Base-by-base conservation (phyloP, 2,888 invertebrate genomes). In the Pachymerium ferrugineum region DNA sequence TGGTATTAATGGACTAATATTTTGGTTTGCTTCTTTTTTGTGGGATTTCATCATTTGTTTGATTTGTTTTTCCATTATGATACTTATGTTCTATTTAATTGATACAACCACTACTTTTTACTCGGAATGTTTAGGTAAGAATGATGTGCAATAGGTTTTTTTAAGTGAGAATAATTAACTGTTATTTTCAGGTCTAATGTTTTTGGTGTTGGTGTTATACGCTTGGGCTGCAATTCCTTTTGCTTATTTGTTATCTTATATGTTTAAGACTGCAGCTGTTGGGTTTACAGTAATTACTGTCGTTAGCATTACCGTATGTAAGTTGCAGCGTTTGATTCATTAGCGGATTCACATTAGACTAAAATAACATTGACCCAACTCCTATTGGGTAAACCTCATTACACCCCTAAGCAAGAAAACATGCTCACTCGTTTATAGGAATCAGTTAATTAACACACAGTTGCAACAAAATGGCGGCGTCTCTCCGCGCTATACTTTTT, bases 41-140 rank as follows among this genome's bases (percentile, higher is more conserved):
- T 90, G 89, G 84, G 90, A 91, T 82, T 86, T 88, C 81, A 72
- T 86, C 3, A 88, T 87, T 81, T 89, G 87, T 81, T 77, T 88
- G 1, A 74, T 89, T 14, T 86, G 88, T 2, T 82, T 86, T 74
- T 71, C 81, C 3, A 75, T 80, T n/a, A 78, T 84, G 71, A 74
- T 84, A 8, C 75, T 80, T 6, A 78, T 81, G 3, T 81, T 83
- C 71, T 79, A 12, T 12, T 12, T 12, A 10, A 35, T 35, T 10
- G 38, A 35, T 35, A 80, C 33, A 79, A 79, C 0, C 81, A 80
- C 71, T 79, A 80, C 19, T 77, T 77, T 1, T 78, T n/a, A n/a
- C n/a, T n/a, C 33, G 33, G 12, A 8, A 33, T 33, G 33, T 12
- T 33, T 33, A 8, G 33, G 6, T 8, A 33, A 33, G 5, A 33